phyloP scores from a whole-genome alignment of 2,113 vertebrate species.

The Callaeas wilsoni region DNA sequence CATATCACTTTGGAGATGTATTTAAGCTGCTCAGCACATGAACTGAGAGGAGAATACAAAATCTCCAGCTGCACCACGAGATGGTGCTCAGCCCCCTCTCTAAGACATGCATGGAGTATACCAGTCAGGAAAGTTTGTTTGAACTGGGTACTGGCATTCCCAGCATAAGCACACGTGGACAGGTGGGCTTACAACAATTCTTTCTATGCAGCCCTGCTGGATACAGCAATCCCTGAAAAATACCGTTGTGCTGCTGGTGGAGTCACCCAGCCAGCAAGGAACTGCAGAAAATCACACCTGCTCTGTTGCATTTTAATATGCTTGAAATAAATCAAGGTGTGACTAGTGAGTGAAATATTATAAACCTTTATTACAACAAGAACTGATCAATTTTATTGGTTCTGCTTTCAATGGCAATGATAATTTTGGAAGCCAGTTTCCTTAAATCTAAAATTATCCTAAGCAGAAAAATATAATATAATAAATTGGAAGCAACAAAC shows the following conservation, averaged over 20 bases:
- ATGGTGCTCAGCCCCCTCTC: background rate
- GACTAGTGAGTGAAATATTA: background rate
- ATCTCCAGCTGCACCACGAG: slow-evolving; percentile 2
- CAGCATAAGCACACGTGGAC: background rate
- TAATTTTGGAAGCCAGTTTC: background rate
- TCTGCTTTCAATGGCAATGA: background rate
- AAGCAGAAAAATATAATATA: background rate
- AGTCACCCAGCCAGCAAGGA: background rate
- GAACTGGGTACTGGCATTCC: background rate
- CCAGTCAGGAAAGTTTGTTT: background rate
- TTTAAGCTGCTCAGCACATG: background rate
- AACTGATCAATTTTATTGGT: background rate
- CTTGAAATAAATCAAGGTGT: background rate
- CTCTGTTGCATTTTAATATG: background rate
- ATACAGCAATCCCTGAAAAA: background rate
- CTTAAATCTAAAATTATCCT: background rate
- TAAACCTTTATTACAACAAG: background rate
- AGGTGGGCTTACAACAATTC: background rate
- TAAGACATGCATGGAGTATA: background rate
- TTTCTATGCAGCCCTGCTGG: background rate
- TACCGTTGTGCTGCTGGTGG: background rate
- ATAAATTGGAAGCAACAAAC: background rate
- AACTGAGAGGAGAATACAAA: background rate
- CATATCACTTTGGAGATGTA: background rate
- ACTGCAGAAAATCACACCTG: background rate